Evolutionary conservation across 2,797 vertebrate species (phyloP).

Genomic region (Myotis pilosus): DNA sequence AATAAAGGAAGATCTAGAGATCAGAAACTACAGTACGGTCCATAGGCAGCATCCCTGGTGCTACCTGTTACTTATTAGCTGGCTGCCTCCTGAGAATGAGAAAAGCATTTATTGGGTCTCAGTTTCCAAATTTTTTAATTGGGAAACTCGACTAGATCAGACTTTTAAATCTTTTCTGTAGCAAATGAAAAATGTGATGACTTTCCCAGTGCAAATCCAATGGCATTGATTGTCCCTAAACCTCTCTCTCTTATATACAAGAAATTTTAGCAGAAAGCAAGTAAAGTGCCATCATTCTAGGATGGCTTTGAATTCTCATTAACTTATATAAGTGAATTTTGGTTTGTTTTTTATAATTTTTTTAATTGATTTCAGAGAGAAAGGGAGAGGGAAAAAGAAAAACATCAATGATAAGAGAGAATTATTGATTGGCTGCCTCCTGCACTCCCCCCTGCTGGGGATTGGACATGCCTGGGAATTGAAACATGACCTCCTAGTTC

Average conservation of each 20-base stretch:
- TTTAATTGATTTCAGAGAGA: no score
- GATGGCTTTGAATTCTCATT: background rate
- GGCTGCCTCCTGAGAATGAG: background rate
- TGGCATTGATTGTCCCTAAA: background rate
- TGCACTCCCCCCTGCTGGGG: no score
- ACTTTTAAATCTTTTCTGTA: background rate
- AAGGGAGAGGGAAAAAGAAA: no score
- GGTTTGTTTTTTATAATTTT: no score
- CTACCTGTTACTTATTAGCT: background rate
- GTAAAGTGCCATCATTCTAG: background rate
- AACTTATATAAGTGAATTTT: background rate
- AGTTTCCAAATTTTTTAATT: conserved; percentile 1
- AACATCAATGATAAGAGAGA: no score
- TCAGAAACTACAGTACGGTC: background rate
- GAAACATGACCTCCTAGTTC: no score
- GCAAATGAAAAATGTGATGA: background rate
- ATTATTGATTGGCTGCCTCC: no score
- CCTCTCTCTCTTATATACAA: background rate
- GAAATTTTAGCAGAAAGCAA: background rate
- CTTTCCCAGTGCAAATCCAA: background rate
- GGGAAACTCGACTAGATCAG: background rate
- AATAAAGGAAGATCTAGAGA: background rate
- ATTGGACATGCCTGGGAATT: no score
- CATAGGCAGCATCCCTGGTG: background rate
- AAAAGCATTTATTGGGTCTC: background rate